Conservation (phyloP, 1,140 invertebrate genomes). For the Bombus confusus region DNA sequence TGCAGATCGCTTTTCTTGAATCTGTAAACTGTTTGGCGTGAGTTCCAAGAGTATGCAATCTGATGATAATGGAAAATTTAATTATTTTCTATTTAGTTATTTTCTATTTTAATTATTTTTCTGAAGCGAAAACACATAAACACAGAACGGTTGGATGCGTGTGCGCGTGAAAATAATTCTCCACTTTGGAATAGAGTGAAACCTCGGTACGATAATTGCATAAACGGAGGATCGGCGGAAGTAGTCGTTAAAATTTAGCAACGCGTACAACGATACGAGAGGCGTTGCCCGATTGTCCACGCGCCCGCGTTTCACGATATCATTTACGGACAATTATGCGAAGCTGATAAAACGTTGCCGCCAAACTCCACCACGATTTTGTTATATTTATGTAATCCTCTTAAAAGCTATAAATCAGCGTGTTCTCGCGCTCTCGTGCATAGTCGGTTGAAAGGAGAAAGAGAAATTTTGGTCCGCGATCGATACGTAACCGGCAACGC, state of each 20-base stretch:
- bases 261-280: background rate
- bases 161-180: no score
- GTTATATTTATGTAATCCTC: constrained; percentile 30
- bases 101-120: no score
- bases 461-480: background rate
- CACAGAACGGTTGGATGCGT: no score
- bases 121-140: no score
- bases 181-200: background rate
- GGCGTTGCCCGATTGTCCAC: no score
- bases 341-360: constrained; percentile 31
- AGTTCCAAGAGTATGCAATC: no score
- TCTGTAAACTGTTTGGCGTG: no score
- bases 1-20: no score
- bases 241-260: constrained; percentile 40
- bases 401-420: constrained; percentile 29
- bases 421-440: background rate
- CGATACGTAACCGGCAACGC: background rate
- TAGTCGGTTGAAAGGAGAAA: background rate
- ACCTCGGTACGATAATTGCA: background rate
- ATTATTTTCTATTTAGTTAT: no score
- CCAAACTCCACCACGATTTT: constrained; percentile 10
- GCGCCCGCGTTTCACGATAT: background rate
- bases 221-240: background rate
- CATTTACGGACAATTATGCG: constrained; percentile 35
- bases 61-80: no score